Conservation (phyloP, 2,113 vertebrate genomes). For the Dromiciops gliroides region DNA sequence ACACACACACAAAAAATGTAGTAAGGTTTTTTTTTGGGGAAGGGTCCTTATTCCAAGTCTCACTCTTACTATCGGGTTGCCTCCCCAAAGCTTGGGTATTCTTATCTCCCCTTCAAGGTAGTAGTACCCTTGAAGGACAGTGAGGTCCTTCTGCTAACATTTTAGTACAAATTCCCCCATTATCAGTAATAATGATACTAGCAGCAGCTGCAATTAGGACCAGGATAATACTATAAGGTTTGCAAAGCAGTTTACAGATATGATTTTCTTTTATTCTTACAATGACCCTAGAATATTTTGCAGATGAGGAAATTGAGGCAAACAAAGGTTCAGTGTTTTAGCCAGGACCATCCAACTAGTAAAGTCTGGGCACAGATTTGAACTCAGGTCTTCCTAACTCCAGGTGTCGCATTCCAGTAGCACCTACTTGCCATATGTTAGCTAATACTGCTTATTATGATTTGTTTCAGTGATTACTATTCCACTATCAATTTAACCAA, state of each 20-base stretch:
- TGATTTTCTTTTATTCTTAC: not conserved
- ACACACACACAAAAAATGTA: not conserved
- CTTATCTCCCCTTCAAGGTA: not conserved
- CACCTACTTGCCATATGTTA: not conserved
- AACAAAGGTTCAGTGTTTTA: not conserved
- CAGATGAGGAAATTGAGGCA: not conserved
- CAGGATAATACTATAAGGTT: not conserved
- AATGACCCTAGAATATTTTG: not conserved
- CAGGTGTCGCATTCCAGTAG: not conserved
- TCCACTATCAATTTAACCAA: not conserved
- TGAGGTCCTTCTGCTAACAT: not conserved
- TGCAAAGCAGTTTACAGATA: not conserved
- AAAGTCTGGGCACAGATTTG: not conserved
- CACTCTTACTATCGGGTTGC: not conserved
- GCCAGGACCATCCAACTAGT: not conserved
- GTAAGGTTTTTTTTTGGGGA: not conserved
- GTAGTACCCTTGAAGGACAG: not conserved
- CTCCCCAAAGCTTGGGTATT: not conserved
- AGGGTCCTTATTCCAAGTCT: not conserved
- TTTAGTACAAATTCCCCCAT: not conserved
- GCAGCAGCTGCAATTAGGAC: not conserved
- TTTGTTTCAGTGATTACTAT: not conserved
- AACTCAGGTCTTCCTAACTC: not conserved
- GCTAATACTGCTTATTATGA: not conserved
- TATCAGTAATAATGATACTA: not conserved